A percentile compares a stretch with the other conserved stretches of the same genome.
phyloP scores from a whole-genome alignment of 37 sponge, comb jelly and placozoan species.

The Lycopodina hypogea region DNA sequence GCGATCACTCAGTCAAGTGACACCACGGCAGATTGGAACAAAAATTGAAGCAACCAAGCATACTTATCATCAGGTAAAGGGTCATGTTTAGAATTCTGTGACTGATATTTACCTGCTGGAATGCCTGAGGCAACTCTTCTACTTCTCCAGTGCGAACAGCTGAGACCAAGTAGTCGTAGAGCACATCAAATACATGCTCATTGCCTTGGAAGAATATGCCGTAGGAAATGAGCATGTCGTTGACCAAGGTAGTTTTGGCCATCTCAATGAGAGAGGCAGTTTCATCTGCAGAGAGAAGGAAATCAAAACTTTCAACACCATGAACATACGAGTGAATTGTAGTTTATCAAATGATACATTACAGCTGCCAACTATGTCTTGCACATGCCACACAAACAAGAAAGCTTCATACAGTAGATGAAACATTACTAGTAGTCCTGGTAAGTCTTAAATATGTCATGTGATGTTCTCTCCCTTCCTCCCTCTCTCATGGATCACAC shows the following conservation, averaged over 20 bases:
- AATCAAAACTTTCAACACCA: neutral
- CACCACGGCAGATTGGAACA: neutral
- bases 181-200: conserved; percentile 26
- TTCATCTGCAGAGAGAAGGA: neutral
- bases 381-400: too few species aligned
- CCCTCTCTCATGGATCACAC: too few species aligned
- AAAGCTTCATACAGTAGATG: too few species aligned
- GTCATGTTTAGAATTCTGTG: neutral
- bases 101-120: conserved; percentile 16
- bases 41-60: neutral
- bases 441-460: too few species aligned
- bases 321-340: neutral
- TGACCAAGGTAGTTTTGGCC: conserved; percentile 6
- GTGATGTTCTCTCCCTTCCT: too few species aligned
- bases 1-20: neutral
- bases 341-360: too few species aligned
- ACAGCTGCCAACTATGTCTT: too few species aligned
- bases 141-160: conserved; percentile 24
- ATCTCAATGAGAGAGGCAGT: neutral
- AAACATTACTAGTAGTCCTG: too few species aligned
- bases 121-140: conserved; percentile 4
- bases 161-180: conserved; percentile 30
- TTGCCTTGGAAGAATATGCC: conserved; percentile 21
- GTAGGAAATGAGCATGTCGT: neutral
- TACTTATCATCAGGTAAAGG: neutral